Percentiles rank a stretch among this genome's conserved stretches.
Evolutionary conservation across 2,888 invertebrate species (phyloP).

Genomic region (Teleogryllus oceanicus): DNA sequence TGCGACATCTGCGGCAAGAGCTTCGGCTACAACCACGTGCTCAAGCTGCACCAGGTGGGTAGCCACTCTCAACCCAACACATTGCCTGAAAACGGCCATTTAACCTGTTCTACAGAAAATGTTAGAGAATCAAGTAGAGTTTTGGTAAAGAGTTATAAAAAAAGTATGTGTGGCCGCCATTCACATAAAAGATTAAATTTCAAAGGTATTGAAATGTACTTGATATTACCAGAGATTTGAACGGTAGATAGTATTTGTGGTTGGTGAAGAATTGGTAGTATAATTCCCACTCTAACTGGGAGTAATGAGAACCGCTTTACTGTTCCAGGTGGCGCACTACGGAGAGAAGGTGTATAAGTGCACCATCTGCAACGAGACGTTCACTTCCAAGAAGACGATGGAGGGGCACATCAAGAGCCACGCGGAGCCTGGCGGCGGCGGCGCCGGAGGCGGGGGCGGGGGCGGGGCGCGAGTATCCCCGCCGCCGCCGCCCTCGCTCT

Average conservation of each 20-base stretch:
- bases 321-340: constrained; percentile 79
- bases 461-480: constrained; percentile 39
- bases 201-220: neutral
- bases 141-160: neutral
- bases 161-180: neutral
- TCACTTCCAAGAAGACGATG: constrained; percentile 86
- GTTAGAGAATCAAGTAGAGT: too few relatives aligned
- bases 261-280: too few relatives aligned
- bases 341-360: constrained; percentile 91
- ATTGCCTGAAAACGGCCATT: too few relatives aligned
- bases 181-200: neutral
- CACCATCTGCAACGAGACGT: constrained; percentile 86
- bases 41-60: constrained; percentile 77
- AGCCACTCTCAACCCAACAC: too few relatives aligned
- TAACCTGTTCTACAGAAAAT: too few relatives aligned
- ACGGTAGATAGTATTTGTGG: too few relatives aligned
- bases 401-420: constrained; percentile 82
- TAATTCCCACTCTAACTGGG: too few relatives aligned
- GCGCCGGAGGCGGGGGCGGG: constrained; percentile 44
- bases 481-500: constrained; percentile 36
- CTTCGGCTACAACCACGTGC: constrained; percentile 87
- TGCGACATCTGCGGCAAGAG: constrained; percentile 88
- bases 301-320: too few relatives aligned
- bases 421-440: constrained; percentile 51
- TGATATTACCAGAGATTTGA: neutral